Base-by-base conservation (phyloP, 23 tunicate species). In the Ciona savignyi region DNA sequence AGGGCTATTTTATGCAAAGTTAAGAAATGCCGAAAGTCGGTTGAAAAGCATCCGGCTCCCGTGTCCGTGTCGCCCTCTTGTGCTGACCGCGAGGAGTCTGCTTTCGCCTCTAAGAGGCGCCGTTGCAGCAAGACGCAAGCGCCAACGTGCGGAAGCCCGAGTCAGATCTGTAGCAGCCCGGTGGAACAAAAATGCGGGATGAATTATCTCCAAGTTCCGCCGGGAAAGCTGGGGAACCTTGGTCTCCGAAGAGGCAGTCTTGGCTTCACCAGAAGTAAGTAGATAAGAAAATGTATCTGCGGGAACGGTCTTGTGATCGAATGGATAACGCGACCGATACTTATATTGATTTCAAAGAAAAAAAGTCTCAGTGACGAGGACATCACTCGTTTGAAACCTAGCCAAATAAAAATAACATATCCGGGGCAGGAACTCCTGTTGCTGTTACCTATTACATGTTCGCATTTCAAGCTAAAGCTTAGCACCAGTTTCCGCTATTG, bases 21-120 rank as follows among this genome's bases (percentile, higher is more conserved):
- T 75, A 88, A 88, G 75, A 60, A 74, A 65, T 81, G 96, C 76
- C 77, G 96, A 23, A 88, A 81, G 56, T 63, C 82, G 60, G 84
- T 88, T 0, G 96, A 88, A 69, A 86, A 82, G 31, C 73, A 81
- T 34, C 96, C 96, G 22, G 33, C 76, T 0, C 90, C 78, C 22
- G 48, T 62, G 27, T 73, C 82, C 22, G 56, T 31, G 49, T 34
- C 77, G 32, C 88, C 81, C 29, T 68, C 75, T 34, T 78, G 77
- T 28, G 72, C 66, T 1, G 80, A 68, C 34, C 0, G 23, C 3
- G 74, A 70, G 15, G 81, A 64, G 27, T 32, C 64, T 23, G 0
- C 1, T 1, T 32, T 34, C 23, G 32, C 33, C 33, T 30, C 77
- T 19, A 51, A 34, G 6, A 56, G 73, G 9, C 78, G 78, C 19